A percentile compares a stretch with the other conserved stretches of the same genome.
These are phyloP conservation scores for Chelonoidis abingdonii DNA, from an alignment of 2,113 vertebrate genomes.

Conservation along the genomic window DNA sequence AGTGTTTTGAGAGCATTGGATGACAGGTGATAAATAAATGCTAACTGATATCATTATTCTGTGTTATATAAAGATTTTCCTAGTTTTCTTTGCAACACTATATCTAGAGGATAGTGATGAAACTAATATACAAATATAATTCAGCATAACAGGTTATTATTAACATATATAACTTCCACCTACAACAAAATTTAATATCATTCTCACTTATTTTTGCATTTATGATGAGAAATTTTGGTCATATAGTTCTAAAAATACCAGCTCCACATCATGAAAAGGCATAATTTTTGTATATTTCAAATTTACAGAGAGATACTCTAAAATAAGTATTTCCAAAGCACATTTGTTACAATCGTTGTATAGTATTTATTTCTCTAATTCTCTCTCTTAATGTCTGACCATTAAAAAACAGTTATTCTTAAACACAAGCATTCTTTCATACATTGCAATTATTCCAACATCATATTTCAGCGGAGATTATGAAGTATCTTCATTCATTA, in stretches of 20 bases:
- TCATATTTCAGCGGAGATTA: background rate
- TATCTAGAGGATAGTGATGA: background rate
- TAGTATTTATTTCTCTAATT: conserved; percentile 22
- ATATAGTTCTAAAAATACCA: conserved; percentile 33
- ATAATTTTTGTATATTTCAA: conserved; percentile 52
- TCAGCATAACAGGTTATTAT: conserved; percentile 21
- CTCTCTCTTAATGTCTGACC: background rate
- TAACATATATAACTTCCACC: conserved; percentile 24
- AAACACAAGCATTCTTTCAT: conserved; percentile 43
- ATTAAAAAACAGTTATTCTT: conserved; percentile 42
- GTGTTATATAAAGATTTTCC: background rate
- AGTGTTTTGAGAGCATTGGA: background rate
- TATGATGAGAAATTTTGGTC: conserved; percentile 5
- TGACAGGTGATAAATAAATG: background rate
- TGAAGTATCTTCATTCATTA: conserved; percentile 31
- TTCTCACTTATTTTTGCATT: conserved; percentile 51
- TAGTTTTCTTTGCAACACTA: background rate
- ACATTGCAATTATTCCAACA: conserved; percentile 26
- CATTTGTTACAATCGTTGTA: background rate
- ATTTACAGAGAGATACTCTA: background rate
- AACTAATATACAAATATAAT: background rate
- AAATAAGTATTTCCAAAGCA: conserved; percentile 35
- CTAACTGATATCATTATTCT: background rate
- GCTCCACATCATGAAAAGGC: conserved; percentile 14
- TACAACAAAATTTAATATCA: conserved; percentile 54